Conservation (phyloP, 1,140 invertebrate genomes). For the Lepidotrigona ventralis region DNA sequence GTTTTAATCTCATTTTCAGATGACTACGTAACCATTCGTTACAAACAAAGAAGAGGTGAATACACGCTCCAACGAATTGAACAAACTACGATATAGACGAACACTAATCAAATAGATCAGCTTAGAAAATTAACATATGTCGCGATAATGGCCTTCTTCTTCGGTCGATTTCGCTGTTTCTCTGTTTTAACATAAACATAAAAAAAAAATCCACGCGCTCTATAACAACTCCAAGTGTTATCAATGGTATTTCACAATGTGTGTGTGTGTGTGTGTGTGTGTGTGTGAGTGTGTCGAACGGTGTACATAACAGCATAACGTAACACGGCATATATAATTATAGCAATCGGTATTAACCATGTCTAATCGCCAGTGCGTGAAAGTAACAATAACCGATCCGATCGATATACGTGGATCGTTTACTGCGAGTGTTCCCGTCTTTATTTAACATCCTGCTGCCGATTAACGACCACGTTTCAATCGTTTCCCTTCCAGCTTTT, state of each 20-base stretch:
- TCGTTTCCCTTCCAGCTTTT: constrained; percentile 9
- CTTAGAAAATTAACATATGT: constrained; percentile 21
- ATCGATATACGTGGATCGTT: constrained; percentile 11
- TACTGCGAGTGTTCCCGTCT: not conserved
- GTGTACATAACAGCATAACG: not conserved
- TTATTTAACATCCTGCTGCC: constrained; percentile 47
- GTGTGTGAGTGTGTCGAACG: too few relatives aligned
- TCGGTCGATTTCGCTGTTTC: constrained; percentile 8
- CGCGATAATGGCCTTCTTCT: constrained; percentile 6
- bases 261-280: too few relatives aligned
- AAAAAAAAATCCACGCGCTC: too few relatives aligned
- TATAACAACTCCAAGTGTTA: too few relatives aligned
- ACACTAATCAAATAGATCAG: constrained; percentile 42
- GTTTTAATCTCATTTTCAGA: constrained; percentile 83
- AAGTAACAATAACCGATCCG: constrained; percentile 52
- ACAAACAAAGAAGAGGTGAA: constrained; percentile 92
- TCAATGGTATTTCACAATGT: not conserved
- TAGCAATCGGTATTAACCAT: constrained; percentile 25
- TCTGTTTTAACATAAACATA: not conserved
- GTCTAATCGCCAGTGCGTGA: constrained; percentile 43
- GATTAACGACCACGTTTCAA: constrained; percentile 33
- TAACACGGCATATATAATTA: not conserved
- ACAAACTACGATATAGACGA: constrained; percentile 27
- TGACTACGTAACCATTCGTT: constrained; percentile 93
- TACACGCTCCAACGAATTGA: constrained; percentile 74